A percentile compares a stretch with the other conserved stretches of the same genome.
phyloP scores from a whole-genome alignment of 2,888 invertebrate genomes.

The Drosophila atripex region DNA sequence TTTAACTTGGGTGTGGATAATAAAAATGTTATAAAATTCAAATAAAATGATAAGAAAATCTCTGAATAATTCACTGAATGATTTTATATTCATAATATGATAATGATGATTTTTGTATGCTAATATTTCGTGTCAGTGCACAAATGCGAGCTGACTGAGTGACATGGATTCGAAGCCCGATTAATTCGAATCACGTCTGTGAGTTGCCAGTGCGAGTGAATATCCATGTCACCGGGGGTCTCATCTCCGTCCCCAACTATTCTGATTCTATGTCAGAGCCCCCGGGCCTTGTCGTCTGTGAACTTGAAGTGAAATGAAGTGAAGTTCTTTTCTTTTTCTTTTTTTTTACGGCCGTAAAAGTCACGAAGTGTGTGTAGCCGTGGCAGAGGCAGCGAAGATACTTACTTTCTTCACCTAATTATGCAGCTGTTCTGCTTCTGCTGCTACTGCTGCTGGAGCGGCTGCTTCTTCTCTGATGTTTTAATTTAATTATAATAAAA shows the following conservation, averaged over 20 bases:
- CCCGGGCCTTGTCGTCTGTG: slow-evolving; percentile 2
- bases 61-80: neutral
- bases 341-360: slow-evolving; percentile 56
- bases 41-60: neutral
- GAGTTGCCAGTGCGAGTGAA: slow-evolving; percentile 13
- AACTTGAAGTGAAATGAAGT: slow-evolving; percentile 64
- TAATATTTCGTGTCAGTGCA: slow-evolving; percentile 14
- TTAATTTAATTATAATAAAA: slow-evolving; percentile 78
- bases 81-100: neutral
- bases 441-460: slow-evolving; percentile 13
- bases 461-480: slow-evolving; percentile 53
- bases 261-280: slow-evolving; percentile 65
- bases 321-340: slow-evolving; percentile 53
- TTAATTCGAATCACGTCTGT: slow-evolving; percentile 70
- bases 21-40: neutral
- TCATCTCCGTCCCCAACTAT: slow-evolving; percentile 35
- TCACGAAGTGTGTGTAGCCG: slow-evolving; percentile 54
- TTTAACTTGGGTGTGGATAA: neutral
- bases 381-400: slow-evolving; percentile 29
- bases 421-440: slow-evolving; percentile 66
- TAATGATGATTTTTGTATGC: neutral
- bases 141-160: slow-evolving; percentile 48
- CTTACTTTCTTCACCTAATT: slow-evolving; percentile 79
- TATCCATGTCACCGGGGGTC: slow-evolving; percentile 17
- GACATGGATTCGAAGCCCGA: slow-evolving; percentile 79